A percentile compares a stretch with the other conserved stretches of the same genome.
These are phyloP conservation scores for Columba janthina DNA, from an alignment of 2,113 vertebrate genomes.

Conservation along the genomic window DNA sequence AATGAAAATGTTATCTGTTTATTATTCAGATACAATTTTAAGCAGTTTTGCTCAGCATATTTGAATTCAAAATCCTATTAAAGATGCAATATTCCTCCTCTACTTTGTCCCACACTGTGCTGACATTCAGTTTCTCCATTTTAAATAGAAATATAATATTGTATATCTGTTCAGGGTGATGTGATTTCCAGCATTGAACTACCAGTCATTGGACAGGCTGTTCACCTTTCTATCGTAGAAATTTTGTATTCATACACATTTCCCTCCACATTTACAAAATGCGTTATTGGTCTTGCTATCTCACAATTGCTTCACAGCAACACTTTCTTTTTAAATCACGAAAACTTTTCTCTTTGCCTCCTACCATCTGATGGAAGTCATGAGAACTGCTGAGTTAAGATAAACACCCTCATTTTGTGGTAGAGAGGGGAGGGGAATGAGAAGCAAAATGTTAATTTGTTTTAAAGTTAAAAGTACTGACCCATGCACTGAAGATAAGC, in stretches of 20 bases:
- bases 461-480: constrained; percentile 73
- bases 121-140: constrained; percentile 52
- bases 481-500: constrained; percentile 69
- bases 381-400: constrained; percentile 75
- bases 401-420: constrained; percentile 60
- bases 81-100: constrained; percentile 71
- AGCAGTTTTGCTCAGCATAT: constrained; percentile 76
- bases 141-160: constrained; percentile 72
- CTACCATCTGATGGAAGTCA: constrained; percentile 62
- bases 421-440: not conserved
- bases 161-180: constrained; percentile 69
- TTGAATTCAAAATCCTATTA: constrained; percentile 80
- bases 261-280: constrained; percentile 63
- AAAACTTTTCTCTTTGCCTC: constrained; percentile 61
- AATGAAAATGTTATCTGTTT: constrained; percentile 74
- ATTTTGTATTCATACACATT: constrained; percentile 64
- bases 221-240: constrained; percentile 66
- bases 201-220: constrained; percentile 57
- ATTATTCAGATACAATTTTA: constrained; percentile 78
- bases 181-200: constrained; percentile 73
- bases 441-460: constrained; percentile 67
- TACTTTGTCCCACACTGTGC: constrained; percentile 56
- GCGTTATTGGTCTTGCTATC: constrained; percentile 60
- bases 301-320: constrained; percentile 38
- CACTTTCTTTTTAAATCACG: constrained; percentile 68